phyloP scores from a whole-genome alignment of 2,797 vertebrate genomes.

The Pagetopsis macropterus region DNA sequence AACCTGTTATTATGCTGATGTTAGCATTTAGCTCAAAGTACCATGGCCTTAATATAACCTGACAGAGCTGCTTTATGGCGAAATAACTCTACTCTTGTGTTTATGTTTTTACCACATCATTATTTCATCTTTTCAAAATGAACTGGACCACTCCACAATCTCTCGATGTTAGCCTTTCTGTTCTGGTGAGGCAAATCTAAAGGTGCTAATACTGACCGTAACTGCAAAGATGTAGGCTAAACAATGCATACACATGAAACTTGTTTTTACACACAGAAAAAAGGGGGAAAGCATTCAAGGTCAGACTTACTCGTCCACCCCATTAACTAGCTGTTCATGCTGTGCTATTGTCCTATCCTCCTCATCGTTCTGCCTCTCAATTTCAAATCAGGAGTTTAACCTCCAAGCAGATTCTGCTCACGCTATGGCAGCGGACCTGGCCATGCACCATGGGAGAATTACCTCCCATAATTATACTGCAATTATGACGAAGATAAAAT shows the following conservation, averaged over 20 bases:
- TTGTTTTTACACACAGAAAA: slow-evolving; percentile 17
- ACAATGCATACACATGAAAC: background rate
- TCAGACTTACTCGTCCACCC: slow-evolving; percentile 29
- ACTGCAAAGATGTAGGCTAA: too few relatives aligned
- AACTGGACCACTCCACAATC: background rate
- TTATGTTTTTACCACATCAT: background rate
- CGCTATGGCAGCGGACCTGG: slow-evolving; percentile 63
- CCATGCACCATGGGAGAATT: slow-evolving; percentile 76
- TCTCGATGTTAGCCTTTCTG: background rate
- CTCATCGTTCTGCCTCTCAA: slow-evolving; percentile 68
- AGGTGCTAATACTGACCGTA: too few relatives aligned
- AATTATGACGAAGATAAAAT: slow-evolving; percentile 80
- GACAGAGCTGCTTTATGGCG: background rate
- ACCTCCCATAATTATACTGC: slow-evolving; percentile 79
- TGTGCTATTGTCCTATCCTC: slow-evolving; percentile 38
- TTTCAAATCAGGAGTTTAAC: slow-evolving; percentile 75
- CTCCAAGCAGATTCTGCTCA: slow-evolving; percentile 74
- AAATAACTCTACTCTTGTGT: background rate
- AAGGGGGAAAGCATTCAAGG: slow-evolving; percentile 33
- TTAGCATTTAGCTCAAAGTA: background rate
- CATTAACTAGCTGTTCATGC: slow-evolving; percentile 28
- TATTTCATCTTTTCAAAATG: background rate
- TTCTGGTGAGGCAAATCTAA: background rate
- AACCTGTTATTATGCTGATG: background rate
- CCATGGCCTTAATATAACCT: too few relatives aligned